A percentile compares a stretch with the other conserved stretches of the same genome.
Conservation (phyloP, 1,140 invertebrate species). For the Hirudo medicinalis region DNA sequence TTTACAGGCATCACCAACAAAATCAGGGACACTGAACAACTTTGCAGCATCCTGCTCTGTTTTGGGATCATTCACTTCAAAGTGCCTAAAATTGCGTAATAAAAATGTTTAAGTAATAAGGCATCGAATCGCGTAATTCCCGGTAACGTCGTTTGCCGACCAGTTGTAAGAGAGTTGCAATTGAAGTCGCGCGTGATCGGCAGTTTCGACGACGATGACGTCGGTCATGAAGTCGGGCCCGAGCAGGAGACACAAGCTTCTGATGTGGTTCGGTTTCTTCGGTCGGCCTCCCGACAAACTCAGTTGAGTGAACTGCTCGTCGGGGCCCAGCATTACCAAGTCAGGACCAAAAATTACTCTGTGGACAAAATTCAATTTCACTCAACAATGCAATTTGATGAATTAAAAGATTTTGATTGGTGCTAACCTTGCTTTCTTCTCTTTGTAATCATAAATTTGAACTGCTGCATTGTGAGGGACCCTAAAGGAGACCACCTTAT, state of each 20-base stretch:
- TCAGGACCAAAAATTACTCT: slow-evolving; percentile 48
- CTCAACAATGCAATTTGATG: too few species aligned
- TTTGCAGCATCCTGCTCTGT: slow-evolving; percentile 35
- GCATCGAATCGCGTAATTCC: neutral
- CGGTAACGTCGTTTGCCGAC: slow-evolving; percentile 25
- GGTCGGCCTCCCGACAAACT: slow-evolving; percentile 45
- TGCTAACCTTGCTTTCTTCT: slow-evolving; percentile 43
- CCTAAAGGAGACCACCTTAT: slow-evolving; percentile 42
- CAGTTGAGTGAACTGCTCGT: slow-evolving; percentile 47
- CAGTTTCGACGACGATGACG: slow-evolving; percentile 45
- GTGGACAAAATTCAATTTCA: neutral
- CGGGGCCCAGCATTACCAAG: slow-evolving; percentile 47
- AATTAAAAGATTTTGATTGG: neutral
- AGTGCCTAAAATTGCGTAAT: slow-evolving; percentile 35
- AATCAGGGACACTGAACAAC: slow-evolving; percentile 47
- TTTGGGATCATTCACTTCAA: slow-evolving; percentile 35
- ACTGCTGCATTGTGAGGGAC: slow-evolving; percentile 48
- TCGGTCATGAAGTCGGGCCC: slow-evolving; percentile 48
- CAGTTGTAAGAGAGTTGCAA: slow-evolving; percentile 47
- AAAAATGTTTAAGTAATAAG: slow-evolving; percentile 11
- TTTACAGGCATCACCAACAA: slow-evolving; percentile 47
- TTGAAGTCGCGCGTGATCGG: slow-evolving; percentile 45
- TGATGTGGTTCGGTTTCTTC: slow-evolving; percentile 45
- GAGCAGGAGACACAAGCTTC: slow-evolving; percentile 42
- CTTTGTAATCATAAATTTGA: slow-evolving; percentile 47